phyloP scores from a whole-genome alignment of 2,888 invertebrate species.

The Cepaea hortensis region DNA sequence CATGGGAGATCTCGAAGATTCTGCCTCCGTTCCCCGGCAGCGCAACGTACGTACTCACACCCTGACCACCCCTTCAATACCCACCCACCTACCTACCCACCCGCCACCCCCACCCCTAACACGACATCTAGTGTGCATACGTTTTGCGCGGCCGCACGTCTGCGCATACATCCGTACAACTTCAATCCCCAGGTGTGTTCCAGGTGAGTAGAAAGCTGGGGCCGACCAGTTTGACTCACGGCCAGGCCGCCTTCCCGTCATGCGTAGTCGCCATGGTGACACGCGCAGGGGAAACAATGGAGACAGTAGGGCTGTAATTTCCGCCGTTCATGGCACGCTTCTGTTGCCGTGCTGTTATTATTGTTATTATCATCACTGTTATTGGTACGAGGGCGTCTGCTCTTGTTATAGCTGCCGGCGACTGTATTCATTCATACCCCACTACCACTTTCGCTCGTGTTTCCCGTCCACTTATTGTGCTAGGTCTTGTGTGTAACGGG shows the following conservation, averaged over 20 bases:
- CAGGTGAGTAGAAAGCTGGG: not conserved
- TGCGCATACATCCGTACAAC: not conserved
- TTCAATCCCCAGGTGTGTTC: slow-evolving; percentile 25
- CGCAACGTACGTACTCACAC: too few species aligned
- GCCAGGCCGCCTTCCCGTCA: slow-evolving; percentile 14
- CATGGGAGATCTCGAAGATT: too few species aligned
- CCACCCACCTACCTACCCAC: too few species aligned
- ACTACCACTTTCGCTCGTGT: not conserved
- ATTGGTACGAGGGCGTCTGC: too few species aligned
- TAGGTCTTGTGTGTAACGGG: not conserved
- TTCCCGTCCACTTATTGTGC: not conserved
- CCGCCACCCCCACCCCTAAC: too few species aligned
- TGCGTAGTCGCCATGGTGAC: slow-evolving; percentile 33
- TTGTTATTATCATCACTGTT: too few species aligned
- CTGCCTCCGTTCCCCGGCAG: too few species aligned
- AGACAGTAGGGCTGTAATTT: slow-evolving; percentile 25
- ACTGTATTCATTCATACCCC: too few species aligned
- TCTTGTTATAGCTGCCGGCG: too few species aligned
- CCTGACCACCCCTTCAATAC: too few species aligned
- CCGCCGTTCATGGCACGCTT: slow-evolving; percentile 14
- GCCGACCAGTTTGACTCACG: slow-evolving; percentile 15
- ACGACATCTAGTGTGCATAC: not conserved
- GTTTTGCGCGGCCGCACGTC: not conserved
- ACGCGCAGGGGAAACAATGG: slow-evolving; percentile 23
- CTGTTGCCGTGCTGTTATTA: not conserved